Evolutionary conservation across 2,113 vertebrate genomes (phyloP), one percentile per base, ranked within the genome.

Genomic region (Laticauda laticaudata): DNA sequence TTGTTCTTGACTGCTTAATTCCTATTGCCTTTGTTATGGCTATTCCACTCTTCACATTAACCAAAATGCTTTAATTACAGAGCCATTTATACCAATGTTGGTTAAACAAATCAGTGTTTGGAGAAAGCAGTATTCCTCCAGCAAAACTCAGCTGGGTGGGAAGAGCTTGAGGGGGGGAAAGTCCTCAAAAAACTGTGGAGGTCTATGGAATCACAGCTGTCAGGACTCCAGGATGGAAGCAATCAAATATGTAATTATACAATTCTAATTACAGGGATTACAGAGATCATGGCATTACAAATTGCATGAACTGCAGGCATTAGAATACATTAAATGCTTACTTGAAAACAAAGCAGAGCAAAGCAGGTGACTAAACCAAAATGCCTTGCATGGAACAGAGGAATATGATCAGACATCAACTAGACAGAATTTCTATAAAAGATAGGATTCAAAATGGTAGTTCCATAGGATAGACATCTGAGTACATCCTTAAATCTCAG

Each of bases 221-320:
- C 51, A 51, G 86, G 90, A 94, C 87, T 85, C 43, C 56, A 87
- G 92, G 89, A 95, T 57, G 90, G 93, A 45, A 91, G 94, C 95
- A 85, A 95, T 95, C 95, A 95, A 94, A 54, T 90, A 34, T 53
- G 90, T 96, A 96, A 97, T 97, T 97, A 96, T 94, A 55, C 94
- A 45, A 90, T 86, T 92, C 92, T 97, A 97, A 97, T 97, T 96
- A 95, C 86, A 81, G 94, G 96, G 96, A 97, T 97, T 97, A 96
- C 81, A 61, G 92, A 90, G 89, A 93, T 89, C 91, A 92, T 89
- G 92, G 93, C 94, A 93, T 90, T 94, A 92, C 94, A 94, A 92
- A 94, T 93, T 92, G 91, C 81, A 92, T 59, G 89, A 92, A 92
- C 94, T 92, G 92, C 88, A 51, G 85, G 88, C 91, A 90, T 90